These are phyloP conservation scores for Melanaphis sacchari DNA, from an alignment of 1,140 invertebrate species.

Conservation along the genomic window DNA sequence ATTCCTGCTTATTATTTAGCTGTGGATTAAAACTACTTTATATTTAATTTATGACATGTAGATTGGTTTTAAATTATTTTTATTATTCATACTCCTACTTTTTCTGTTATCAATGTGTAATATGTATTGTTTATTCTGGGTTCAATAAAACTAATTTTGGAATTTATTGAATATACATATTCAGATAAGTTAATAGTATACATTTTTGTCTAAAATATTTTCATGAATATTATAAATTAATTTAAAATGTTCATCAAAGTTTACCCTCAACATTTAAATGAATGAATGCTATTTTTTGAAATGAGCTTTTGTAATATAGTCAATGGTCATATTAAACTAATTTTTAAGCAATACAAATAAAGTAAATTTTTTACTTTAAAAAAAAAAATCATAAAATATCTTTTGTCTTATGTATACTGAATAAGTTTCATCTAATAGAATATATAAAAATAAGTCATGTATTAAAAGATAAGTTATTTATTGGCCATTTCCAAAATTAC, in stretches of 20 bases:
- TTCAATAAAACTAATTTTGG: background rate
- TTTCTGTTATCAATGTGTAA: background rate
- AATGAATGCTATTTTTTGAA: background rate
- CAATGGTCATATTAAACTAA: background rate
- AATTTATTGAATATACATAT: background rate
- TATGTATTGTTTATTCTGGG: constrained; percentile 13
- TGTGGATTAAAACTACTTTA: background rate
- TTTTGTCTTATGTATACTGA: background rate
- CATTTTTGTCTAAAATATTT: background rate
- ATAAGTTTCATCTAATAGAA: background rate
- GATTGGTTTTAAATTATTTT: constrained; percentile 4
- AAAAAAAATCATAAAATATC: too few relatives aligned
- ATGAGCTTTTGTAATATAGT: background rate
- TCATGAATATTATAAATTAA: background rate
- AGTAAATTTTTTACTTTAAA: background rate
- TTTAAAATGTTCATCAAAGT: background rate
- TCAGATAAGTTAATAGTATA: background rate
- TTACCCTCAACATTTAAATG: background rate
- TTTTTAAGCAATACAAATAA: background rate
- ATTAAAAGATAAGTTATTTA: background rate
- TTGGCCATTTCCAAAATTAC: background rate
- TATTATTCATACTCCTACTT: background rate
- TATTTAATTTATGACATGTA: background rate
- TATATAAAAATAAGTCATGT: background rate
- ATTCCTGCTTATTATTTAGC: background rate